Evolutionary conservation across 1,140 invertebrate species (phyloP), one percentile per base, ranked within the genome.

Genomic region (Melanaphis sacchari): DNA sequence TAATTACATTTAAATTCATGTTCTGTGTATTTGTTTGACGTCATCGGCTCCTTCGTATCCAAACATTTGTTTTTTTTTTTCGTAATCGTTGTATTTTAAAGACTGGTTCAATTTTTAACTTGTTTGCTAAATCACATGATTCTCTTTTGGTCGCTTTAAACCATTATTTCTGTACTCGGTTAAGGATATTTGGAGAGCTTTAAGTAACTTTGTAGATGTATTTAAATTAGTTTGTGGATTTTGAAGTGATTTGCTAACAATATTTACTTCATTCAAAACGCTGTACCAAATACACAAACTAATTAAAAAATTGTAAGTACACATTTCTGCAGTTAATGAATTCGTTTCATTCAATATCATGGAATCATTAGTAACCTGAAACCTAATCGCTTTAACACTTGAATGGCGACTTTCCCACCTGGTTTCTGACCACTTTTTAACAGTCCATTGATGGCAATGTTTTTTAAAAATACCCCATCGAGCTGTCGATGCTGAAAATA

Each of bases 381-480:
- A 88, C 36, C 87, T 21, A n/a, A 88, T 22, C 18, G 87, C 15
- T 21, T 88, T 52, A n/a, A 88, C 36, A 49, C 41, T 66, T n/a
- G 8, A 31, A 38, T 40, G 43, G 3, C 91, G 24, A 24, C 66
- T 84, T n/a, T 76, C 90, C 91, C 93, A 94, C 11, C 84, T 84
- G 41, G 93, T 94, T 46, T 84, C 81, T 31, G 92, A 93, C 22
- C 81, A 81, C 22, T 41, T 94, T 49, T 93, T 52, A 22, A 52
- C 49, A 22, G 49, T 52, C 49, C 49, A 52, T 21, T 22, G 49
- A 52, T 52, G 49, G 7, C 36, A 90, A 90, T 90, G 36, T 52
- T 90, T 90, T 52, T 22, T 90, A 59, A 90, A 90, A 54, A 90
- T 59, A 41, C 1, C 36, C 88, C 88, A 90, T 36, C 87, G 52